Conservation (phyloP, 2,797 vertebrate species). For the Microcaecilia unicolor region DNA sequence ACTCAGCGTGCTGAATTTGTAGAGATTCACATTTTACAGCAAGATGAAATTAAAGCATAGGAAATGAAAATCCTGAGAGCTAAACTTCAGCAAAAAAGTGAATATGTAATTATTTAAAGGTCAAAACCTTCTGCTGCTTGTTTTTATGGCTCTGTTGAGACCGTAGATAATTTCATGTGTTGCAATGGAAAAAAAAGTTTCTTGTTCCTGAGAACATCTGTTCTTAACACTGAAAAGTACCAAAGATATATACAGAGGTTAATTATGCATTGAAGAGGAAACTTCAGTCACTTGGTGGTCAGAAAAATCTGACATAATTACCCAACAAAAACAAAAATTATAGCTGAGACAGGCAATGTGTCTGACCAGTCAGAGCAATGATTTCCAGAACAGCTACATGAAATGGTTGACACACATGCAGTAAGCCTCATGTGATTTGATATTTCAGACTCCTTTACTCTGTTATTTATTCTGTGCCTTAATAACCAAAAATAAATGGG, state of each 20-base stretch:
- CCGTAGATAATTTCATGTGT: constrained; percentile 1
- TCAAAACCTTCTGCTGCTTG: neutral
- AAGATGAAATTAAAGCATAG: constrained; percentile 11
- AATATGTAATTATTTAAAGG: constrained; percentile 5
- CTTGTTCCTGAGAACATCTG: neutral
- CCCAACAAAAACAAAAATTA: too few species aligned
- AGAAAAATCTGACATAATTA: too few species aligned
- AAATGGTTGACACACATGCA: too few species aligned
- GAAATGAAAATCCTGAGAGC: constrained; percentile 1
- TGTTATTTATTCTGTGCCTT: too few species aligned
- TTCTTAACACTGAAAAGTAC: constrained; percentile 2
- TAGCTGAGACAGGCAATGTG: too few species aligned
- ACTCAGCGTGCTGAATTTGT: constrained; percentile 9
- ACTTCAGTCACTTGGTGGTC: too few species aligned
- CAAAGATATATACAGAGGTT: neutral
- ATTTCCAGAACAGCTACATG: too few species aligned
- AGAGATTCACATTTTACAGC: too few species aligned
- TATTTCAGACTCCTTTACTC: too few species aligned
- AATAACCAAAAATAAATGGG: too few species aligned
- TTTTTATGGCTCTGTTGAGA: constrained; percentile 2
- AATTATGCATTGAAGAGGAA: neutral
- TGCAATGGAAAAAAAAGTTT: neutral
- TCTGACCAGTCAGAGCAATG: too few species aligned
- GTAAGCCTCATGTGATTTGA: too few species aligned
- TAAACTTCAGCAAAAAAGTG: neutral